Conservation (phyloP, 64 coral and sea anemone species). For the Platygyra sinensis region DNA sequence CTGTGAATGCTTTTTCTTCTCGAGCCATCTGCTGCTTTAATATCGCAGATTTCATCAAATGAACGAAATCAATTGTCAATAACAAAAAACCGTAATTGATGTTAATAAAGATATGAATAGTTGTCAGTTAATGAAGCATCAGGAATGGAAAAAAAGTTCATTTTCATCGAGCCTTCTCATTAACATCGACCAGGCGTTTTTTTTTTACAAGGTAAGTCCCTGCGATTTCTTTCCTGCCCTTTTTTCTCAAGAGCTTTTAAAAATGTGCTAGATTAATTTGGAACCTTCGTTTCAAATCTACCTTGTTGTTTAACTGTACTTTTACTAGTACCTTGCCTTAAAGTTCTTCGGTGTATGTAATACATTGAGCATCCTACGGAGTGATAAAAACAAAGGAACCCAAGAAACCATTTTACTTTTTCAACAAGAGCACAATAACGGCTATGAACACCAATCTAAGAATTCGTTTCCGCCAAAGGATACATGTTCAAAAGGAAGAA, state of each 20-base stretch:
- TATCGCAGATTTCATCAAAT: background rate
- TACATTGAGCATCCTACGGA: too few relatives aligned
- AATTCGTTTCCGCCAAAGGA: too few relatives aligned
- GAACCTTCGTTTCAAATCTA: too few relatives aligned
- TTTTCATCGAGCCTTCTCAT: background rate
- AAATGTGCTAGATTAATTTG: background rate
- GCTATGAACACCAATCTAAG: too few relatives aligned
- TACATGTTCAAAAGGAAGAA: too few relatives aligned
- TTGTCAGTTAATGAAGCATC: background rate
- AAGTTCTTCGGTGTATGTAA: too few relatives aligned
- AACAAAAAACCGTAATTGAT: background rate
- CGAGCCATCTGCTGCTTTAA: background rate
- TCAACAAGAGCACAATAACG: too few relatives aligned
- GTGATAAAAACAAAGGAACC: too few relatives aligned
- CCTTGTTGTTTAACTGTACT: too few relatives aligned
- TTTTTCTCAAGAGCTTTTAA: background rate
- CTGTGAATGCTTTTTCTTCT: background rate
- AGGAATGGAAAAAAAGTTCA: background rate
- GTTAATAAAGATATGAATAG: conserved; percentile 8
- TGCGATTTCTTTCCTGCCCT: background rate
- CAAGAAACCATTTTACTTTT: too few relatives aligned
- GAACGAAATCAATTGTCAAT: background rate
- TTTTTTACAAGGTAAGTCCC: background rate
- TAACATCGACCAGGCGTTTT: background rate
- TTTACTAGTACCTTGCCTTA: too few relatives aligned